A percentile compares a stretch with the other conserved stretches of the same genome.
These are phyloP conservation scores for Drosophila tsacasi DNA, from an alignment of 1,140 invertebrate species.

Conservation along the genomic window DNA sequence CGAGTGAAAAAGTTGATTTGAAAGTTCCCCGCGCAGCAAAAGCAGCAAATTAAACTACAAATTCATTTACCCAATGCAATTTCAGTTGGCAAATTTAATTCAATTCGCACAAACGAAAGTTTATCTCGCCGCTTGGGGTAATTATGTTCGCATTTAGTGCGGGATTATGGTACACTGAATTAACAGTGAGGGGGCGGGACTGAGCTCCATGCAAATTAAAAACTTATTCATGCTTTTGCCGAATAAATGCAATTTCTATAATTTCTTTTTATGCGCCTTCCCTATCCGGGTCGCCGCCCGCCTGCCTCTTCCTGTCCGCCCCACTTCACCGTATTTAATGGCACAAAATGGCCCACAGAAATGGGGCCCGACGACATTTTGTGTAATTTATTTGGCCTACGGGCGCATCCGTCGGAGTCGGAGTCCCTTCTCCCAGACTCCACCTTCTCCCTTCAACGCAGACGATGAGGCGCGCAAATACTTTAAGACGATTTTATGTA, in stretches of 20 bases:
- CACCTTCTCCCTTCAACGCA: not conserved
- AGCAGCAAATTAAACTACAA: constrained; percentile 69
- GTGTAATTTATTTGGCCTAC: constrained; percentile 81
- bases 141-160: constrained; percentile 67
- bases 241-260: constrained; percentile 64
- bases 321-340: constrained; percentile 64
- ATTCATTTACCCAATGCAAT: constrained; percentile 75
- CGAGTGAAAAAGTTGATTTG: constrained; percentile 64
- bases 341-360: constrained; percentile 79
- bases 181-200: constrained; percentile 9
- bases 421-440: constrained; percentile 20
- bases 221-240: constrained; percentile 59
- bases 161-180: constrained; percentile 44
- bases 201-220: constrained; percentile 58
- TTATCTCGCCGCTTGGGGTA: constrained; percentile 53
- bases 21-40: constrained; percentile 58
- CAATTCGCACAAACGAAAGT: constrained; percentile 55
- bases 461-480: constrained; percentile 80
- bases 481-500: constrained; percentile 84
- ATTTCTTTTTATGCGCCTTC: constrained; percentile 33
- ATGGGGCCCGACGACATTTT: constrained; percentile 70
- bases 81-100: constrained; percentile 71
- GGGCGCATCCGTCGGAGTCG: constrained; percentile 49
- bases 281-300: not conserved
- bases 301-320: constrained; percentile 24